Evolutionary conservation across 2,113 vertebrate species (phyloP), one percentile per base, ranked within the genome.

Genomic region (Pachypanchax playfairii): DNA sequence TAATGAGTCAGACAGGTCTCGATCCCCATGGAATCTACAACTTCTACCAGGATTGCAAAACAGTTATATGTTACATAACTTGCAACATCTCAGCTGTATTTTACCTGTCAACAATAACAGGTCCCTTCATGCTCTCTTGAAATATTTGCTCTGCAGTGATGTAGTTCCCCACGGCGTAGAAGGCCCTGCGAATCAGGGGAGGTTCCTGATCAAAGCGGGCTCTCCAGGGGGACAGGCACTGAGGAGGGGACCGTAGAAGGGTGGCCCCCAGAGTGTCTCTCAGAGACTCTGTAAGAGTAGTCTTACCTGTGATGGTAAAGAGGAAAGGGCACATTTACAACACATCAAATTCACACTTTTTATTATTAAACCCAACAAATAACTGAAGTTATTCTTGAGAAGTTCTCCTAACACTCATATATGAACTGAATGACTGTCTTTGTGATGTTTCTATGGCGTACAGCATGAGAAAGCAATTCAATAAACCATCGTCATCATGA

Each of bases 101-200:
- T 63, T 79, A 97, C 95, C 97, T 96, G 93, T 98, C 96, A 41
- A 96, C 66, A 42, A 98, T 91, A 84, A 98, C 95, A 41, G 95
- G 93, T 51, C 88, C 83, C 41, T 77, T 86, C 38, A 36, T 68
- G 8, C 91, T 93, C 56, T 86, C 90, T 61, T 82, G 80, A 0
- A 88, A 88, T 70, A 96, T 95, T 88, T 96, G 90, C 15, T 91
- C 91, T 43, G 94, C 96, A 46, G 94, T 93, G 24, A 98, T 92
- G 73, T 98, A 98, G 85, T 98, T 99, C 70, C 95, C 95, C 0
- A 96, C 77, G 51, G 96, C 93, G 63, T 96, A 98, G 90, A 96
- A 98, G 6, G 95, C 94, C 88, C 95, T 92, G 84, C 91, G 93
- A 56, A 98, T 88, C 25, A 95, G 91, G 12, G 93, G 84, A 0